Evolutionary conservation across 2,113 vertebrate genomes (phyloP).

Genomic region (Cichladusa arquata): DNA sequence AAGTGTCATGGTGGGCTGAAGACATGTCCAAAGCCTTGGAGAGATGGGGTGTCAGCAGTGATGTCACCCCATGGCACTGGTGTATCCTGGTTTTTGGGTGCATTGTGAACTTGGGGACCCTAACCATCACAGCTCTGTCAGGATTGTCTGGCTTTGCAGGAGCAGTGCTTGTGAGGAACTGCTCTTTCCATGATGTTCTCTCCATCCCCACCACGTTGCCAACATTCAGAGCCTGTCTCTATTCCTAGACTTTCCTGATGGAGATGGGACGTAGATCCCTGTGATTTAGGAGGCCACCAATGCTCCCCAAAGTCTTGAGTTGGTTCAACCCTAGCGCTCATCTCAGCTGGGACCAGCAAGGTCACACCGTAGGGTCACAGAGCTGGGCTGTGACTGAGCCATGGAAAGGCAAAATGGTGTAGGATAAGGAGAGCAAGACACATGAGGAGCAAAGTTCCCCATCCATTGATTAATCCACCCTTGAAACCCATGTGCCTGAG

Average conservation of each 20-base stretch:
- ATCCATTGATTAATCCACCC: background rate
- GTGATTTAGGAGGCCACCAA: background rate
- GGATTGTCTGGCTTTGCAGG: background rate
- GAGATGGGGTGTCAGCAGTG: background rate
- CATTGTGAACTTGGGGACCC: background rate
- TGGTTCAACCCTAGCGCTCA: accelerated
- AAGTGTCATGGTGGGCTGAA: background rate
- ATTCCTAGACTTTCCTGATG: background rate
- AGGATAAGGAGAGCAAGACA: background rate
- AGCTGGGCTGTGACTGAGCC: too few relatives aligned
- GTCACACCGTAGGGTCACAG: background rate
- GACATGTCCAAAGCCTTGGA: background rate
- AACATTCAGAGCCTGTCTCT: background rate
- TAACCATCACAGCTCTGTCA: background rate
- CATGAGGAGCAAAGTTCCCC: background rate
- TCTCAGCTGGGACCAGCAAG: background rate
- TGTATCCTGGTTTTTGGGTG: background rate
- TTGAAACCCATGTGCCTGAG: background rate
- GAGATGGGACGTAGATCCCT: too few relatives aligned
- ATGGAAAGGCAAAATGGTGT: background rate
- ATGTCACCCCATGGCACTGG: background rate
- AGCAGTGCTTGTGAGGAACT: background rate
- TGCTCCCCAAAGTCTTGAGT: background rate
- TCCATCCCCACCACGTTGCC: background rate
- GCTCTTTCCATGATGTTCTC: background rate